Evolutionary conservation across 1,140 invertebrate genomes (phyloP).

Genomic region (Eupristina koningsbergeri): DNA sequence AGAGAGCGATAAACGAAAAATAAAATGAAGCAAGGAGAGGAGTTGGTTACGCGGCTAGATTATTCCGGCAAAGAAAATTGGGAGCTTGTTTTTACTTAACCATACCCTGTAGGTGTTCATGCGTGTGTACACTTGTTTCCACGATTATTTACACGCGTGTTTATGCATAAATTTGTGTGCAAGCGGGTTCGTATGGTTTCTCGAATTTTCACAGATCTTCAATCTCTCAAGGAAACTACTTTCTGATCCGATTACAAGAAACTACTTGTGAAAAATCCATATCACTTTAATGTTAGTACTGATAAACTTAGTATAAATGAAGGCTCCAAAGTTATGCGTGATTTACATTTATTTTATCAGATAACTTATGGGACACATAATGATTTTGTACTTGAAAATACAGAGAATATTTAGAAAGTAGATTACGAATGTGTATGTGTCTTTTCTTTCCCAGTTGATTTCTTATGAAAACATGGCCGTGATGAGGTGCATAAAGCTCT

Average conservation of each 20-base stretch:
- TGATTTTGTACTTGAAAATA: neutral
- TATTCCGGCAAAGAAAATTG: neutral
- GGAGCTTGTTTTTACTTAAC: neutral
- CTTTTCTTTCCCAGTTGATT: neutral
- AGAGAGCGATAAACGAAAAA: conserved; percentile 49
- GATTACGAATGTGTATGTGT: neutral
- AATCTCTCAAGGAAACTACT: neutral
- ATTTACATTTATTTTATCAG: neutral
- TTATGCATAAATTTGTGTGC: neutral
- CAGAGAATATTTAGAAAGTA: neutral
- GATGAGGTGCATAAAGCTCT: neutral
- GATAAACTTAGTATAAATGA: neutral
- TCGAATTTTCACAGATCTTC: neutral
- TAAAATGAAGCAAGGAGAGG: conserved; percentile 19
- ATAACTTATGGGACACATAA: neutral
- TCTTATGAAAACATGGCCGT: neutral
- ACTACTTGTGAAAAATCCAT: neutral
- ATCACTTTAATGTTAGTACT: neutral
- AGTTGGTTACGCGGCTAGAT: neutral
- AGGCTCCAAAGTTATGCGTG: neutral
- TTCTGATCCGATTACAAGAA: neutral
- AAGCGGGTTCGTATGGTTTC: too few species aligned
- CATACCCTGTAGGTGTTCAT: neutral
- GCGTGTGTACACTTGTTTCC: neutral
- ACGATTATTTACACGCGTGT: neutral